Percentiles rank a stretch among this genome's conserved stretches.
Evolutionary conservation across 2,888 invertebrate species (phyloP).

Genomic region (Mythimna vitellina): DNA sequence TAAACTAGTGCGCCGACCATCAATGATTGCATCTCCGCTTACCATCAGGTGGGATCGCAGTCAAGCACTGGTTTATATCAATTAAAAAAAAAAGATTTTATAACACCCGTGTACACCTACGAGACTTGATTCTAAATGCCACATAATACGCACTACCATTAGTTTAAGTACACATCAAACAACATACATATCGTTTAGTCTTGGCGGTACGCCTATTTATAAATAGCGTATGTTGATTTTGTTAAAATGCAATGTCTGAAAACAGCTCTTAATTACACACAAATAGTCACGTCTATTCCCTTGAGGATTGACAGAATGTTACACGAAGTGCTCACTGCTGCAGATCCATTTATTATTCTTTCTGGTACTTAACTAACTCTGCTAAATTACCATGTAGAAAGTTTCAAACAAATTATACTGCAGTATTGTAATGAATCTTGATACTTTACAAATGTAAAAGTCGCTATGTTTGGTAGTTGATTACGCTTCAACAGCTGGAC

Average conservation of each 20-base stretch:
- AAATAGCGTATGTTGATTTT: neutral
- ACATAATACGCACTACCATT: neutral
- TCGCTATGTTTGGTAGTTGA: too few species aligned
- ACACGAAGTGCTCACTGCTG: too few species aligned
- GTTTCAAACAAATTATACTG: neutral
- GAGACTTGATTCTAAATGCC: neutral
- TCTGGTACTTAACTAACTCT: too few species aligned
- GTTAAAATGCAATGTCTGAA: neutral
- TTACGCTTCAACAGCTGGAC: too few species aligned
- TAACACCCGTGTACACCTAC: neutral
- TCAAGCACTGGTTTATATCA: too few species aligned
- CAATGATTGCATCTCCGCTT: too few species aligned
- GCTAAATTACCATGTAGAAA: neutral
- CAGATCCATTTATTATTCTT: too few species aligned
- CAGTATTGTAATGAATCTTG: neutral
- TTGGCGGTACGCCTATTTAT: neutral
- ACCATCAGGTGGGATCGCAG: too few species aligned
- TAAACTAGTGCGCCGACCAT: too few species aligned
- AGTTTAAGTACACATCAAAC: neutral
- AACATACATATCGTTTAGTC: neutral
- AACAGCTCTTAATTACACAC: neutral
- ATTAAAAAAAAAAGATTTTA: too few species aligned
- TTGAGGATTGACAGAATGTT: too few species aligned
- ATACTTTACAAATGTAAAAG: neutral
- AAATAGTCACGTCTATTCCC: too few species aligned